Percentiles rank a stretch among this genome's conserved stretches.
phyloP scores from a whole-genome alignment of 2,888 invertebrate genomes.

The Chrysina gloriosa region DNA sequence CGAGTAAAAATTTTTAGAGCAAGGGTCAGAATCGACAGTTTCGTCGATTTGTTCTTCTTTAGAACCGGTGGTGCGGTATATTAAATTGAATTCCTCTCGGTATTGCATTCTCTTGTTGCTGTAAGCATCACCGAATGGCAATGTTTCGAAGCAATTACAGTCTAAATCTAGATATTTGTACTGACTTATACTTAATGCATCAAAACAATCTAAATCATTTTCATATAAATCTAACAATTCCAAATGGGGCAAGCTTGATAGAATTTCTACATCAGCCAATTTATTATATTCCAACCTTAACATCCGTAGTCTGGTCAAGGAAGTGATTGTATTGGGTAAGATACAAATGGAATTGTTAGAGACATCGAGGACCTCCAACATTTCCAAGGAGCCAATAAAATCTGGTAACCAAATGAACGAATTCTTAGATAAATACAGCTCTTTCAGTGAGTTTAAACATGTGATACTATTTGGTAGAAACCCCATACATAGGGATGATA shows the following conservation, averaged over 20 bases:
- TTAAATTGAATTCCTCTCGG: constrained; percentile 19
- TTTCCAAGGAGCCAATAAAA: neutral
- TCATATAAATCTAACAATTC: constrained; percentile 36
- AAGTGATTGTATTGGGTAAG: constrained; percentile 13
- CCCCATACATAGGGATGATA: constrained; percentile 7
- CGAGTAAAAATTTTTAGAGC: neutral
- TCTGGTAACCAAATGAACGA: constrained; percentile 29
- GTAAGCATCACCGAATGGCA: constrained; percentile 2
- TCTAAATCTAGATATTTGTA: constrained; percentile 28
- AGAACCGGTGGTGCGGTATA: neutral
- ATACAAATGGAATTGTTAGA: constrained; percentile 13
- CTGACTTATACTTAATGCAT: neutral
- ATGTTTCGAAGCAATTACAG: constrained; percentile 16
- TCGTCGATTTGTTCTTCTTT: neutral
- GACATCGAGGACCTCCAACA: constrained; percentile 28
- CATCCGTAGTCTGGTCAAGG: constrained; percentile 10
- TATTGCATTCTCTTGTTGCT: constrained; percentile 6
- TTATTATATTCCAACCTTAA: constrained; percentile 22
- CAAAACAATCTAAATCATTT: constrained; percentile 25
- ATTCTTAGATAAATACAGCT: constrained; percentile 32
- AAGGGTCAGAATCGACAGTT: neutral
- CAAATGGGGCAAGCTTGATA: constrained; percentile 6
- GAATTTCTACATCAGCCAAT: constrained; percentile 7
- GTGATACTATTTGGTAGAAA: constrained; percentile 25
- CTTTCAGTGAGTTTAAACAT: constrained; percentile 18